Conservation (phyloP, 2,888 invertebrate genomes). For the Eristalis arbustorum region DNA sequence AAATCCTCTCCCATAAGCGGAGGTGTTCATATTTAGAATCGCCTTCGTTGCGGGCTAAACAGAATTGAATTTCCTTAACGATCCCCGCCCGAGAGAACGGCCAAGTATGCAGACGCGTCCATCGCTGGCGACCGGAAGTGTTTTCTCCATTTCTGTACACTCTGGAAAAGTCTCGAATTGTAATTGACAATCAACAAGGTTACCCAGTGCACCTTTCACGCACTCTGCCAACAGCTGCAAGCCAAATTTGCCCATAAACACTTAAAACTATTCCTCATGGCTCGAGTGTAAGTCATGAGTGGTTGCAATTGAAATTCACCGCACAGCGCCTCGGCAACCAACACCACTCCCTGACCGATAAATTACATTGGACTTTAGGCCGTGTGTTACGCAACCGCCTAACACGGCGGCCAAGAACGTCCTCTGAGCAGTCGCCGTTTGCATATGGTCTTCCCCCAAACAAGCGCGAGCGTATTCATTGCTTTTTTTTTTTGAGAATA, state of each 20-base stretch:
- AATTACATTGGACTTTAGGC: slow-evolving; percentile 23
- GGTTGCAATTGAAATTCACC: slow-evolving; percentile 12
- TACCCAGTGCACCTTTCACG: slow-evolving; percentile 49
- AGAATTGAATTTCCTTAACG: neutral
- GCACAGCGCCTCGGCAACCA: slow-evolving; percentile 3
- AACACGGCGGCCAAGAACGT: slow-evolving; percentile 30
- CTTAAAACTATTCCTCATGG: slow-evolving; percentile 4
- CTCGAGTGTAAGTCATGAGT: neutral
- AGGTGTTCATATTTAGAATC: slow-evolving; percentile 5
- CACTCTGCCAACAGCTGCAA: slow-evolving; percentile 28
- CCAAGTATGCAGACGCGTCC: neutral
- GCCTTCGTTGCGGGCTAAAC: neutral
- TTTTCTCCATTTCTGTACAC: neutral
- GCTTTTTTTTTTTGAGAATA: neutral
- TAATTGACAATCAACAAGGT: slow-evolving; percentile 33
- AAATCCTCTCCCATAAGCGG: neutral
- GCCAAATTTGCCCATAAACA: neutral
- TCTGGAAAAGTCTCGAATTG: neutral
- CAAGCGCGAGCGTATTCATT: neutral
- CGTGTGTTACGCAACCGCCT: slow-evolving; percentile 25
- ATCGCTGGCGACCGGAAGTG: neutral
- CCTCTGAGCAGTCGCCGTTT: slow-evolving; percentile 3
- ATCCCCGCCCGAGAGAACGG: neutral
- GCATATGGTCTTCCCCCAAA: slow-evolving; percentile 14
- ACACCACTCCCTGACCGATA: slow-evolving; percentile 51